These are phyloP conservation scores for Panthera uncia DNA, from an alignment of 2,113 vertebrate genomes.

Conservation along the genomic window DNA sequence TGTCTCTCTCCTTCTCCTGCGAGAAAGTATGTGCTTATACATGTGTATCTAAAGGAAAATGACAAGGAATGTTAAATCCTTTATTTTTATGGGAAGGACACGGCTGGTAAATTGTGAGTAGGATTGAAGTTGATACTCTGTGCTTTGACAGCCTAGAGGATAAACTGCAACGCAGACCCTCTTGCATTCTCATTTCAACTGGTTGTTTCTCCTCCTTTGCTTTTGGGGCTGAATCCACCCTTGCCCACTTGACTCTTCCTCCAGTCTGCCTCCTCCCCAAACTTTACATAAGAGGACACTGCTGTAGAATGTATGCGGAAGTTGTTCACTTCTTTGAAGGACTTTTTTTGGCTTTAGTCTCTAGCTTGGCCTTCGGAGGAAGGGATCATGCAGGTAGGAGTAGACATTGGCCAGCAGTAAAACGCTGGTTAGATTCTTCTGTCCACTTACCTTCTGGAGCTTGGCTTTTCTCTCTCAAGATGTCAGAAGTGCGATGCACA, in stretches of 20 bases:
- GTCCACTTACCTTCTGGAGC: neutral
- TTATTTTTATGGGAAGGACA: slow-evolving; percentile 37
- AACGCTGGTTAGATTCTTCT: neutral
- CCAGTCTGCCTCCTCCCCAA: neutral
- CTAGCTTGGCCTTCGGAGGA: neutral
- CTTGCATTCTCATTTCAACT: neutral
- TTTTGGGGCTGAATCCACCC: neutral
- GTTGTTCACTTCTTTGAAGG: neutral
- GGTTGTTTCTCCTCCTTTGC: neutral
- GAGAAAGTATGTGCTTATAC: slow-evolving; percentile 72
- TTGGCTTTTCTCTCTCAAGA: neutral
- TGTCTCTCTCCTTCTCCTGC: slow-evolving; percentile 75
- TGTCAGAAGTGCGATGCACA: neutral
- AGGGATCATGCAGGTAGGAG: neutral
- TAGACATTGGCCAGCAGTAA: neutral
- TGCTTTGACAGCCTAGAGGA: neutral
- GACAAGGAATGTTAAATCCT: slow-evolving; percentile 50
- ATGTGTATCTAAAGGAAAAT: slow-evolving; percentile 70
- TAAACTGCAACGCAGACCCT: neutral
- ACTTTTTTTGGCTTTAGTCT: slow-evolving; percentile 8
- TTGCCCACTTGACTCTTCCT: neutral
- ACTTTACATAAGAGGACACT: neutral
- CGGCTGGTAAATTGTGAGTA: neutral
- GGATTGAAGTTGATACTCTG: slow-evolving; percentile 31
- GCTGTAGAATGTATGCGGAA: neutral